phyloP scores from a whole-genome alignment of 2,888 invertebrate species.

The Conus canariensis region DNA sequence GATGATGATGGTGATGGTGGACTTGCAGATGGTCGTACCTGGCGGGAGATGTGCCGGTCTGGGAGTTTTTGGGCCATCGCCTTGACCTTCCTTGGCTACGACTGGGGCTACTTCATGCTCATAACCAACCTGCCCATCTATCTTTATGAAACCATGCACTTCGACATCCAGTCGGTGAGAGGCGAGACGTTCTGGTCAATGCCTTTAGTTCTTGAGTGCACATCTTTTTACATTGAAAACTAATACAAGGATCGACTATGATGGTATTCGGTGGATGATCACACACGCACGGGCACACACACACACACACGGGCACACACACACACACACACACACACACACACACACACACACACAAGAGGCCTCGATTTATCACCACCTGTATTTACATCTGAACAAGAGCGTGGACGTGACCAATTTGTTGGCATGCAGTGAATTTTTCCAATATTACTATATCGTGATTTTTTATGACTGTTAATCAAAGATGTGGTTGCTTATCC shows the following conservation, averaged over 20 bases:
- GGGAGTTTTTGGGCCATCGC: constrained; percentile 50
- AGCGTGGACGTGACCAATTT: no score
- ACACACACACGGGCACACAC: no score
- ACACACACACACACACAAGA: no score
- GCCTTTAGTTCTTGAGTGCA: not conserved
- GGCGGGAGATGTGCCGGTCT: constrained; percentile 47
- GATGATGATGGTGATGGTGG: not conserved
- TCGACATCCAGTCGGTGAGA: constrained; percentile 53
- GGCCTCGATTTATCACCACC: no score
- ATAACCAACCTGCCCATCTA: constrained; percentile 54
- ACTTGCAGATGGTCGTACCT: constrained; percentile 37
- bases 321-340: no score
- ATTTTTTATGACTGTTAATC: not conserved
- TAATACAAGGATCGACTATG: not conserved
- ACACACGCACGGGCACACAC: no score
- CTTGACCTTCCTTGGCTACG: constrained; percentile 45
- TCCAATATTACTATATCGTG: no score
- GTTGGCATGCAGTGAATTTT: no score
- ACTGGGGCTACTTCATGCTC: constrained; percentile 51
- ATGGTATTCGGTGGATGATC: not conserved
- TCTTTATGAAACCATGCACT: constrained; percentile 52
- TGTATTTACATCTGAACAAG: no score
- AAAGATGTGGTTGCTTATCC: not conserved
- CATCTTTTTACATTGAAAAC: not conserved
- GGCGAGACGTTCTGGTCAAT: not conserved